Evolutionary conservation across 2,888 invertebrate genomes (phyloP).

Genomic region (Drosophila bunnanda): DNA sequence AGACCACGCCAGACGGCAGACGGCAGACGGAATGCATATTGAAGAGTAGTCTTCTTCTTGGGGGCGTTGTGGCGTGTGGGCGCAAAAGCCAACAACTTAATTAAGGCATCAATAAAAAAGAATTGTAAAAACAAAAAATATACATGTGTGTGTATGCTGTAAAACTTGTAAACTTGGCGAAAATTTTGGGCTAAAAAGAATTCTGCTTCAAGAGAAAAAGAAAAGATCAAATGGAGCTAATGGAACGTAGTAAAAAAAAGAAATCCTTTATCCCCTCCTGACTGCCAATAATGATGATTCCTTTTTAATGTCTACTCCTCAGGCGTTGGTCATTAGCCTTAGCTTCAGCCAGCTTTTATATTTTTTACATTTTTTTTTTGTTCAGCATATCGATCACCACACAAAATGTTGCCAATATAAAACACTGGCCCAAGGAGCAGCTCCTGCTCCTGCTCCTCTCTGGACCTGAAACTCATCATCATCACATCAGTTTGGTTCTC

Average conservation of each 20-base stretch:
- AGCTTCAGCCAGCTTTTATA: constrained; percentile 9
- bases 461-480: constrained; percentile 72
- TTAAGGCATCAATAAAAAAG: constrained; percentile 80
- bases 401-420: constrained; percentile 73
- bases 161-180: constrained; percentile 15
- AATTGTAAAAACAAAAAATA: constrained; percentile 59
- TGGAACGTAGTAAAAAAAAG: no score
- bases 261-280: constrained; percentile 38
- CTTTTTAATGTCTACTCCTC: constrained; percentile 81
- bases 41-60: constrained; percentile 5
- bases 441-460: background rate
- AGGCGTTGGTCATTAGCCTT: constrained; percentile 67
- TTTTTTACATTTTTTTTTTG: constrained; percentile 44
- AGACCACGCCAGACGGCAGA: constrained; percentile 9
- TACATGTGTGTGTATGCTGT: constrained; percentile 5
- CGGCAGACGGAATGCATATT: constrained; percentile 17
- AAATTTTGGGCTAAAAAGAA: background rate
- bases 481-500: constrained; percentile 45
- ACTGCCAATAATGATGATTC: constrained; percentile 83
- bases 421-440: background rate
- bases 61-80: constrained; percentile 16
- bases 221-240: constrained; percentile 1
- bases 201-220: background rate
- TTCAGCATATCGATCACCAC: constrained; percentile 73
- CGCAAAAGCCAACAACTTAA: constrained; percentile 68